These are phyloP conservation scores for Heliconius congener DNA, from an alignment of 1,140 invertebrate genomes.

Conservation along the genomic window DNA sequence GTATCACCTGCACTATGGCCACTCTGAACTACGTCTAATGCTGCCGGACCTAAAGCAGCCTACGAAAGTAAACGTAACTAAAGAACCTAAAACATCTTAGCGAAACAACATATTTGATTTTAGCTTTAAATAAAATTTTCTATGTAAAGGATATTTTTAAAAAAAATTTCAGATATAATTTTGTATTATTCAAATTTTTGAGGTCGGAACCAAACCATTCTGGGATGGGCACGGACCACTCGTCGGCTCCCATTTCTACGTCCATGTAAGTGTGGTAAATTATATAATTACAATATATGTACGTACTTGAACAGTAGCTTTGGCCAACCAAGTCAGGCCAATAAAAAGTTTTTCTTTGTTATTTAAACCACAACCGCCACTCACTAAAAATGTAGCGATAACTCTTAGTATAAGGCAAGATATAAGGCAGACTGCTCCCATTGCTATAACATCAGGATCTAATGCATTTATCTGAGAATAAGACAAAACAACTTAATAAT, in stretches of 20 bases:
- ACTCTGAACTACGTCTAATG: slow-evolving; percentile 85
- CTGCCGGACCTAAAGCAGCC: slow-evolving; percentile 91
- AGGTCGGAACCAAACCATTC: too few relatives aligned
- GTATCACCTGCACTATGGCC: slow-evolving; percentile 53
- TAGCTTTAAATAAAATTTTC: background rate
- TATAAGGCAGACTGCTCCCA: slow-evolving; percentile 83
- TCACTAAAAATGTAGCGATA: slow-evolving; percentile 84
- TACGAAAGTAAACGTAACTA: slow-evolving; percentile 55
- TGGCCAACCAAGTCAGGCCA: slow-evolving; percentile 94
- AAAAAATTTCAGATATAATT: too few relatives aligned
- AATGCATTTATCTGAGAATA: slow-evolving; percentile 83
- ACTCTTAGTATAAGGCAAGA: slow-evolving; percentile 84
- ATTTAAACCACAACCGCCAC: slow-evolving; percentile 89
- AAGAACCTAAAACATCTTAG: background rate
- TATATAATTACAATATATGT: slow-evolving; percentile 64
- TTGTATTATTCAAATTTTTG: too few relatives aligned
- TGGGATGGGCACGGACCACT: too few relatives aligned
- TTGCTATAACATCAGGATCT: slow-evolving; percentile 84
- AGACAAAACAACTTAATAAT: background rate
- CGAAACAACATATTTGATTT: background rate
- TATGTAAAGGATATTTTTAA: background rate
- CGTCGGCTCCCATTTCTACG: too few relatives aligned
- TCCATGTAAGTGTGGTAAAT: background rate
- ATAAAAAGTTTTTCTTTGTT: slow-evolving; percentile 94
- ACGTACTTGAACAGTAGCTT: slow-evolving; percentile 94